These are phyloP conservation scores for Crossaster papposus DNA, from an alignment of 53 echinoderm and acorn worm genomes.

Conservation along the genomic window DNA sequence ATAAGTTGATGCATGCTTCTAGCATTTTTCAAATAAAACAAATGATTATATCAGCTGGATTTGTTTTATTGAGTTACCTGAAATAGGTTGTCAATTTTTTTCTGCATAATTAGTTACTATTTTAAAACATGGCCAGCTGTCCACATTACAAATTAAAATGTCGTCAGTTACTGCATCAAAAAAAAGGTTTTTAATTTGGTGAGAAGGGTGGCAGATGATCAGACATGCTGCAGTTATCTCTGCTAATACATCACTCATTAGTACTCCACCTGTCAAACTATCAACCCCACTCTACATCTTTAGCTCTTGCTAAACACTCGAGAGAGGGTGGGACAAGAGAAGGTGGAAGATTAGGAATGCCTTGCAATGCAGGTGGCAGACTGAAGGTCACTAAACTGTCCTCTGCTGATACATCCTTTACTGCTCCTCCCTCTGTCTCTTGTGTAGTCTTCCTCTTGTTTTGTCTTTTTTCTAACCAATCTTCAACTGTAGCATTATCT, in stretches of 20 bases:
- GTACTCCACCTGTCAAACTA: background rate
- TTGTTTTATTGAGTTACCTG: background rate
- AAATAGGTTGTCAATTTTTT: background rate
- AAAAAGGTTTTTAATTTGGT: background rate
- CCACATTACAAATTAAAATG: too few relatives aligned
- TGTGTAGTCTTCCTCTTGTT: conserved; percentile 50
- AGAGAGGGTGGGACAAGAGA: conserved; percentile 81
- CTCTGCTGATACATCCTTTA: conserved; percentile 37
- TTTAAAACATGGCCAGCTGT: too few relatives aligned
- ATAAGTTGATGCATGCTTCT: conserved; percentile 22
- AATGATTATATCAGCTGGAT: background rate
- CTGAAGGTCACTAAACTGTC: conserved; percentile 27
- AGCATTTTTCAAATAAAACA: conserved; percentile 16
- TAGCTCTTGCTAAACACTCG: conserved; percentile 32
- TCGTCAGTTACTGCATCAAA: too few relatives aligned
- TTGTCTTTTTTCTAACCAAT: conserved; percentile 81
- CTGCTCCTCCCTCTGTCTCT: conserved; percentile 38
- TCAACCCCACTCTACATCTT: conserved; percentile 77
- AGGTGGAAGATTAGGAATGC: conserved; percentile 83
- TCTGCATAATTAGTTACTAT: too few relatives aligned
- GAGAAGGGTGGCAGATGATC: background rate
- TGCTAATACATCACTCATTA: background rate
- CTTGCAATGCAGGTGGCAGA: conserved; percentile 73
- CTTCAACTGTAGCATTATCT: conserved; percentile 72
- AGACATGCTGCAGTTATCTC: background rate